Base-by-base conservation (phyloP, 37 sponge, comb jelly and placozoan species). In the Ianthella basta region DNA sequence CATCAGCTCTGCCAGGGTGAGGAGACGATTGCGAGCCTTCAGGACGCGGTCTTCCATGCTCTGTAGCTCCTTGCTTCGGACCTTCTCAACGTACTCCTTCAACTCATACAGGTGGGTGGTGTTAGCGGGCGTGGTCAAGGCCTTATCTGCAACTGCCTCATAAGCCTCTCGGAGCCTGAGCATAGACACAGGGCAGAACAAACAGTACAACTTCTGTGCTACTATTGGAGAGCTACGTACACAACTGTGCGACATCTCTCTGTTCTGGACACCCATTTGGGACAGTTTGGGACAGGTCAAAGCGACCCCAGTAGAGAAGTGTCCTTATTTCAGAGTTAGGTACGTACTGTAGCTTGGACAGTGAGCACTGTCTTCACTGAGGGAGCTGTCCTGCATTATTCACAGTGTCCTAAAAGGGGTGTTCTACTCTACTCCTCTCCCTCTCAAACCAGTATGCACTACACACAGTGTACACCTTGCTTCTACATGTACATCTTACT, bases 91-190 rank as follows among this genome's bases (percentile, higher is more conserved):
- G 72, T 66, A 93, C 74, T 93, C 93, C 86, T 91, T 95, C 80
- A 98, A 74, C 41, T 95, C 96, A 89, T 96, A 90, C 39, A 98
- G 90, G 66, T 98, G 92, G 66, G 94, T 90, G 1, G 98, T 98
- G 83, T 91, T 78, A 44, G 88, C 79, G 37, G 98, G 98, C 8
- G 96, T 94, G 34, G 91, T 94, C 70, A 98, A 80, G 0, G 98
- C 96, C 69, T 91, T 92, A 79, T 96, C 94, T 19, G 94, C 92
- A 54, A 96, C 86, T 41, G 27, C 65, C 68, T 98, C 93, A 85
- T 94, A 98, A 72, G 91, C 98, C 56, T 86, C 83, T 15, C 92
- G 72, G 34, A 98, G 33, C 30, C 96, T 96, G 60, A 12, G 34
- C 1, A 27, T 27, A 50, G n/a, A 12, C 5, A 34, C 2, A 30